Base-by-base conservation (phyloP, 2,797 vertebrate species). In the Typhlichthys subterraneus region DNA sequence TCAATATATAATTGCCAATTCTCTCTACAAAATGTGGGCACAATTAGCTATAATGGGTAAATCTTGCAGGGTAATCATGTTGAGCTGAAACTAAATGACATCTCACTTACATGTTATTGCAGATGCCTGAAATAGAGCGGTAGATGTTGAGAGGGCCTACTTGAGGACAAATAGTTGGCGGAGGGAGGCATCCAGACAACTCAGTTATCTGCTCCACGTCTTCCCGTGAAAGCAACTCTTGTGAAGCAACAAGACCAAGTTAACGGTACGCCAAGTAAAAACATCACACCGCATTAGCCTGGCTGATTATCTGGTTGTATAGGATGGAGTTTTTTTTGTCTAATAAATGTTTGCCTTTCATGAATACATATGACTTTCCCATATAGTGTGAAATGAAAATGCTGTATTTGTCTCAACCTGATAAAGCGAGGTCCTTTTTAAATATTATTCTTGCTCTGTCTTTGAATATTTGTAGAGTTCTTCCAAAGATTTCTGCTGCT, bases 101-200 rank as follows among this genome's bases (percentile, higher is more conserved):
- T 23, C 12, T n/a, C 15, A 1, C 17, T 12, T 87, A 97, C 97
- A 95, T 96, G 92, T 98, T 98, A 84, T 95, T 99, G 90, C 96
- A 99, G 52, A 91, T 61, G 61, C 97, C 96, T 12, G 92, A 94
- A 72, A 97, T 93, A 49, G 90, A 90, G 65, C 95, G 92, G 70
- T 98, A 98, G 80, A 93, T 94, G 73, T 67, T 79, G 11, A 85
- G 82, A 23, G 89, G 83, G 60, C 88, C 92, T 10, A 88, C 83
- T 12, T 72, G 71, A 11, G 88, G 88, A 58, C 96, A 98, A 49
- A 61, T 51, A 23, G 81, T 81, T 45, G 93, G 88, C 38, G 86
- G 76, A 46, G 87, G 84, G 17, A 93, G 86, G 81, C 96, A 98
- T 45, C 91, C 91, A 2, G 96, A 95, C 61, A 94, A 69, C 56